Conservation (phyloP, 2,113 vertebrate species). For the Takifugu flavidus region DNA sequence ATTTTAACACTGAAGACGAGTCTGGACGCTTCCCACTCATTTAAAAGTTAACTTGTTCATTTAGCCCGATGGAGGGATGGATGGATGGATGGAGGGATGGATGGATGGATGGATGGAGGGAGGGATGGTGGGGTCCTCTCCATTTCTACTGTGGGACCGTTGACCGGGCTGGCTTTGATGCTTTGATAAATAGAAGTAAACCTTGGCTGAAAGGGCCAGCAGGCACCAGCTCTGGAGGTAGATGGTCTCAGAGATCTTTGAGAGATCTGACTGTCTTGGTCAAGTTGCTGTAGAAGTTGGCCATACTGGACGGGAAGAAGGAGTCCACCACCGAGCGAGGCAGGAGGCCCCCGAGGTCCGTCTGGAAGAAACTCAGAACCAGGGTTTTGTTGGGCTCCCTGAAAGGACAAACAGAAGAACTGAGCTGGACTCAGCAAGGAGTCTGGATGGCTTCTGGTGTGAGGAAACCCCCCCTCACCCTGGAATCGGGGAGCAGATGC, state of each 20-base stretch:
- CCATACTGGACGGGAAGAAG: conserved; percentile 91
- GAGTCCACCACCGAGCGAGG: conserved; percentile 89
- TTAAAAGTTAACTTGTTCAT: too few relatives aligned
- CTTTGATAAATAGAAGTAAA: too few relatives aligned
- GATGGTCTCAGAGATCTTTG: conserved; percentile 59
- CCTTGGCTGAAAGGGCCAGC: too few relatives aligned
- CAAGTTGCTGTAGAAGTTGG: conserved; percentile 86
- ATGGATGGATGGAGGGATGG: too few relatives aligned
- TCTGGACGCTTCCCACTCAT: too few relatives aligned
- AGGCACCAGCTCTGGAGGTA: neutral
- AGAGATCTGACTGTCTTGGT: conserved; percentile 78
- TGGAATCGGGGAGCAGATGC: conserved; percentile 84
- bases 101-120: too few relatives aligned
- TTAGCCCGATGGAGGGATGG: too few relatives aligned
- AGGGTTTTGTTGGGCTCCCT: conserved; percentile 85
- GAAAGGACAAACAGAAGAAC: neutral
- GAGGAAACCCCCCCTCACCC: conserved; percentile 76
- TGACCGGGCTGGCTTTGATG: too few relatives aligned
- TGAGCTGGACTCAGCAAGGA: too few relatives aligned
- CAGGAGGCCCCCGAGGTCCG: conserved; percentile 87
- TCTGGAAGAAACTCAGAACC: conserved; percentile 91
- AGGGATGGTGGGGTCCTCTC: too few relatives aligned
- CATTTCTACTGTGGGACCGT: too few relatives aligned
- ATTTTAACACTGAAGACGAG: too few relatives aligned
- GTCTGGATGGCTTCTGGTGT: neutral